Evolutionary conservation across 1,140 invertebrate species (phyloP), one percentile per base, ranked within the genome.

Genomic region (Ridgeia piscesae): DNA sequence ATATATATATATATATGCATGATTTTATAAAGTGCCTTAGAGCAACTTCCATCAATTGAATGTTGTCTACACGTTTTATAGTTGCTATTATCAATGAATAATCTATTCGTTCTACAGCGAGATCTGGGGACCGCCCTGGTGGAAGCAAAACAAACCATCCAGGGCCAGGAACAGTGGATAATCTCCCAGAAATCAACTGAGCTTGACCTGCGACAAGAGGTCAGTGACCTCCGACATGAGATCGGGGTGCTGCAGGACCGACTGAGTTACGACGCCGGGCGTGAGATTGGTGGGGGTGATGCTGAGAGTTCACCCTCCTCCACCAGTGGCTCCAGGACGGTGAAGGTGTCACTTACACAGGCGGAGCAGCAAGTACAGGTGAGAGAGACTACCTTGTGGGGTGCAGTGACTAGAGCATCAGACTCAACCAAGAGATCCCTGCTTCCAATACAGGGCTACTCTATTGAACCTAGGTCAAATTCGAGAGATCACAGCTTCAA

Each of bases 341-440:
- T 17, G 58, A 77, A 77, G 58, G 27, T 31, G 27, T 17, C 58
- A 4, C 58, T 77, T 2, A 77, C 58, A 4, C 58, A 77, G 58
- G 58, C 58, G 2, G 58, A 77, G 58, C 58, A 21, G 58, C 89
- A 90, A 90, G 89, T 90, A 14, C 89, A 90, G 89, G 89, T 34
- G 89, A 90, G 89, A n/a, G n/a, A n/a, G n/a, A n/a, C n/a, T n/a
- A n/a, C n/a, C n/a, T n/a, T n/a, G n/a, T n/a, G n/a, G n/a, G n/a
- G n/a, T n/a, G n/a, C n/a, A n/a, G n/a, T n/a, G n/a, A n/a, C n/a
- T n/a, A n/a, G n/a, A n/a, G n/a, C n/a, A n/a, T n/a, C n/a, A n/a
- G n/a, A n/a, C n/a, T n/a, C n/a, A n/a, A n/a, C n/a, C n/a, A n/a
- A n/a, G n/a, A n/a, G n/a, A n/a, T n/a, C n/a, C n/a, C n/a, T n/a